phyloP scores from a whole-genome alignment of 2,888 invertebrate species.

The Nemotelus nigrinus region DNA sequence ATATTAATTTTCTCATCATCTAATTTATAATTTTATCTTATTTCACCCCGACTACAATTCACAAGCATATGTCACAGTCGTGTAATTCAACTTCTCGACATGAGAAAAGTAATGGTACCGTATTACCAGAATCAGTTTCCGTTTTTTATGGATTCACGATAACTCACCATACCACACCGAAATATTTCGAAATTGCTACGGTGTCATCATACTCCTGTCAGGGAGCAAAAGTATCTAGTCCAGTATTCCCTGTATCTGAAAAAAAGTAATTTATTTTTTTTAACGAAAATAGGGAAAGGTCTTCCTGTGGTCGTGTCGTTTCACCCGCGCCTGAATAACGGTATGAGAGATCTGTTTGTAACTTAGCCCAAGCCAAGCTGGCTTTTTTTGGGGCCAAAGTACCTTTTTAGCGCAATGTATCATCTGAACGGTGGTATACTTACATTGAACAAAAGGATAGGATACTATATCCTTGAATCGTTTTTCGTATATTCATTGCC shows the following conservation, averaged over 20 bases:
- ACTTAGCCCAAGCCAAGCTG: not conserved
- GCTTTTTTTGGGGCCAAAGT: slow-evolving; percentile 23
- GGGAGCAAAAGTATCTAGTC: not conserved
- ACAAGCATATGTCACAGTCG: slow-evolving; percentile 17
- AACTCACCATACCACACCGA: slow-evolving; percentile 18
- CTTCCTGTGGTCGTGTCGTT: slow-evolving; percentile 5
- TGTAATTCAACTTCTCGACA: slow-evolving; percentile 42
- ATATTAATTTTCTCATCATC: too few relatives aligned
- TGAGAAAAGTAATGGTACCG: slow-evolving; percentile 35
- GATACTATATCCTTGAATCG: slow-evolving; percentile 35
- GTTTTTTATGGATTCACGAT: slow-evolving; percentile 38
- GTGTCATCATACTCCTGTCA: slow-evolving; percentile 11
- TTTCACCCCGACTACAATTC: too few relatives aligned
- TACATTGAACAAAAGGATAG: slow-evolving; percentile 28
- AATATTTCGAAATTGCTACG: not conserved
- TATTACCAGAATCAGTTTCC: slow-evolving; percentile 44
- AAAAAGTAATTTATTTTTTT: slow-evolving; percentile 32
- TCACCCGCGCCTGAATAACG: not conserved
- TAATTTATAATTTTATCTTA: too few relatives aligned
- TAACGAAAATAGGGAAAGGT: slow-evolving; percentile 11
- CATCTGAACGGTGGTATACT: slow-evolving; percentile 3
- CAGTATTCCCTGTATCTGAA: slow-evolving; percentile 24
- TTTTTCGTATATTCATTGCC: slow-evolving; percentile 31
- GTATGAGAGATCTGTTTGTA: too few relatives aligned
- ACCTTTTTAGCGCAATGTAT: slow-evolving; percentile 37